These are phyloP conservation scores for Sciurus vulgaris DNA, from an alignment of 2,797 vertebrate species.

Conservation along the genomic window DNA sequence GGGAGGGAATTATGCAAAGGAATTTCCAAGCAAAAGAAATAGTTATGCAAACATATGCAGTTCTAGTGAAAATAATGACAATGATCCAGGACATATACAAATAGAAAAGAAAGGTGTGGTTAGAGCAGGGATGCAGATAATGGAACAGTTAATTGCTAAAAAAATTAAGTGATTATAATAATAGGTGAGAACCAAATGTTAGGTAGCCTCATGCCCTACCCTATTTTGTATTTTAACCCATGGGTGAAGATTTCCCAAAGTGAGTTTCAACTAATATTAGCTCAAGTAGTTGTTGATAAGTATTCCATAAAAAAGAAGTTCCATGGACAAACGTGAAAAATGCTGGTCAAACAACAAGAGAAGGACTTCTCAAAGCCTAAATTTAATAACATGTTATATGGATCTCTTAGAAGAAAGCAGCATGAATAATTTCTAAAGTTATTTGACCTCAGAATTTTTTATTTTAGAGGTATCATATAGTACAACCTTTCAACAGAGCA, in stretches of 20 bases:
- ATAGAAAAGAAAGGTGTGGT: not conserved
- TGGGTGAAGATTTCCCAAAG: conserved; percentile 6
- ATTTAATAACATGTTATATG: not conserved
- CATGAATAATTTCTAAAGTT: conserved; percentile 4
- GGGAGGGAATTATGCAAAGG: not conserved
- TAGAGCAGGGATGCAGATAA: not conserved
- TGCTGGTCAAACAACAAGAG: not conserved
- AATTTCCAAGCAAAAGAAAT: not conserved
- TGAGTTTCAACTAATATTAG: not conserved
- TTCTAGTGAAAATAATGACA: conserved; percentile 45
- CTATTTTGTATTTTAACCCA: not conserved
- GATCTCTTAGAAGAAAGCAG: conserved; percentile 5
- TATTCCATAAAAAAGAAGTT: not conserved
- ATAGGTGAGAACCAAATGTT: not conserved
- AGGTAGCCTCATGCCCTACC: not conserved
- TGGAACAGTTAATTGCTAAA: not conserved
- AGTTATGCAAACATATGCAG: not conserved
- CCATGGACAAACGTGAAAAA: not conserved
- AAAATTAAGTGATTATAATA: conserved; percentile 6
- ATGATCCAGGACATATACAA: not conserved
- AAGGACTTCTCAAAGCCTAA: not conserved
- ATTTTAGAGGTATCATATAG: not conserved
- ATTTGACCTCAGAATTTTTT: not conserved
- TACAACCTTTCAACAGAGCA: not conserved
- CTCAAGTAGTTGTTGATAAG: conserved; percentile 21